A percentile compares a stretch with the other conserved stretches of the same genome.
Conservation (phyloP, 2,888 invertebrate species). For the Xanthorhoe designata region DNA sequence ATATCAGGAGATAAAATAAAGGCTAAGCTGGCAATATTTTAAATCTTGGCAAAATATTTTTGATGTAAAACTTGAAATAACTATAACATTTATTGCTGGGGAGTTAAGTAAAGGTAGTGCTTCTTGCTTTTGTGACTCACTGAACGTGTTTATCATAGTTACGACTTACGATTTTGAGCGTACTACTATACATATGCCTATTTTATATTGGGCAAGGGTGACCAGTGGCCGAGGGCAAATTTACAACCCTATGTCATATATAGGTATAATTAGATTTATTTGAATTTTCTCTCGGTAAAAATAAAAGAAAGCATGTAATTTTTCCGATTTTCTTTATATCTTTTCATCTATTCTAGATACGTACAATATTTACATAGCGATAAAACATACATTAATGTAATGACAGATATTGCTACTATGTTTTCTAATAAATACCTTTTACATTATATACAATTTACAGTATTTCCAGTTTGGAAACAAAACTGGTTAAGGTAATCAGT, state of each 20-base stretch:
- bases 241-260: background rate
- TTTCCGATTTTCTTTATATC: slow-evolving; percentile 61
- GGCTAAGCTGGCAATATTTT: too few species aligned
- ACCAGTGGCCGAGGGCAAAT: background rate
- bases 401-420: slow-evolving; percentile 41
- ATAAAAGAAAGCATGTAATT: slow-evolving; percentile 31
- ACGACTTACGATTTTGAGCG: background rate
- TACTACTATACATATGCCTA: background rate
- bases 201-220: background rate
- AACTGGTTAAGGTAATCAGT: slow-evolving; percentile 73
- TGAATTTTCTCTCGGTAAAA: background rate
- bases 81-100: too few species aligned
- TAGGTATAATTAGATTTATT: background rate
- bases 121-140: too few species aligned
- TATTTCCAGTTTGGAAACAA: slow-evolving; percentile 44
- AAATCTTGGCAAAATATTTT: too few species aligned
- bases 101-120: too few species aligned
- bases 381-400: slow-evolving; percentile 58
- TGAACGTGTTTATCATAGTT: too few species aligned
- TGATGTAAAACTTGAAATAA: too few species aligned
- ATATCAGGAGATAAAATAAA: too few species aligned
- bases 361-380: slow-evolving; percentile 68
- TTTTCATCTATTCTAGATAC: slow-evolving; percentile 57
- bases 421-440: slow-evolving; percentile 63
- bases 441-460: slow-evolving; percentile 65